These are phyloP conservation scores for Sphenodon punctatus DNA, from an alignment of 2,797 vertebrate genomes.

Conservation along the genomic window DNA sequence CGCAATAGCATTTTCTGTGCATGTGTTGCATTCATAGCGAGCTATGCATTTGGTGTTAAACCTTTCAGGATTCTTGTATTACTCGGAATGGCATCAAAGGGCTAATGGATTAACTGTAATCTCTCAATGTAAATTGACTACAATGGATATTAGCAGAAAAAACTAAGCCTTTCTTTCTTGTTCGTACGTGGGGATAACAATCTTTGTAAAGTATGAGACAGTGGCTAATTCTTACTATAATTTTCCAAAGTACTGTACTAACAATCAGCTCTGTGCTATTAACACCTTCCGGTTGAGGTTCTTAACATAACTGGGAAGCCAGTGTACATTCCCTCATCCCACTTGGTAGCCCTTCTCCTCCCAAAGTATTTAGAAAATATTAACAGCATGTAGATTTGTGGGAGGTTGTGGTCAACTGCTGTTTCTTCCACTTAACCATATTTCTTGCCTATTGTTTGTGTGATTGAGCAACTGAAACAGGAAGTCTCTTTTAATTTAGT, in stretches of 20 bases:
- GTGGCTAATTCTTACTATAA: not conserved
- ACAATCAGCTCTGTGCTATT: too few relatives aligned
- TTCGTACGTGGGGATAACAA: not conserved
- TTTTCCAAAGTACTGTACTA: too few relatives aligned
- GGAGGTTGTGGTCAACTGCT: not conserved
- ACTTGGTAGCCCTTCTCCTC: too few relatives aligned
- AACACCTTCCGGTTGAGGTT: too few relatives aligned
- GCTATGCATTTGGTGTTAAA: not conserved
- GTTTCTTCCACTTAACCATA: not conserved
- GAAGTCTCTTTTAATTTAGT: not conserved
- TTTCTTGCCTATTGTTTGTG: not conserved
- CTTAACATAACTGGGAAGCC: too few relatives aligned
- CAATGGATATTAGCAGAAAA: too few relatives aligned
- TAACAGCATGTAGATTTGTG: not conserved
- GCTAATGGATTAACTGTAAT: not conserved
- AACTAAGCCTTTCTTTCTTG: not conserved
- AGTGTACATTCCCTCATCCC: too few relatives aligned
- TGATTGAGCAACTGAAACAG: not conserved
- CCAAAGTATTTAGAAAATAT: not conserved
- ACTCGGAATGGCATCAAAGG: not conserved
- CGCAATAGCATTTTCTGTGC: not conserved
- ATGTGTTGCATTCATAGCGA: not conserved
- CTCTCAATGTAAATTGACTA: not conserved
- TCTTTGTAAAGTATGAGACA: not conserved
- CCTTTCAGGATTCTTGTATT: not conserved